Base-by-base conservation (phyloP, 1,140 invertebrate species). In the Maconellicoccus hirsutus region DNA sequence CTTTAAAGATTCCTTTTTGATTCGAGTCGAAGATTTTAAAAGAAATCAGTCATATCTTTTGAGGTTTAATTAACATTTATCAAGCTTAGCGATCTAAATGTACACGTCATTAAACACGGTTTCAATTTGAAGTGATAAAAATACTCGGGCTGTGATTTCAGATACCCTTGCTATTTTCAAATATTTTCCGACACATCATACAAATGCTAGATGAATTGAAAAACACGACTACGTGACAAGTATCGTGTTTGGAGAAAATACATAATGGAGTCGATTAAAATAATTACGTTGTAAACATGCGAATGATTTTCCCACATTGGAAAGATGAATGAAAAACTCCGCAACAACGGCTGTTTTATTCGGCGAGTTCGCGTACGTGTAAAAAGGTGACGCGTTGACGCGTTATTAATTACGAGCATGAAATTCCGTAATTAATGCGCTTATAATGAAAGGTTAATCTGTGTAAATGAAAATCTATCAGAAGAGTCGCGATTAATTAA, bases 361-460 rank as follows among this genome's bases (percentile, higher is more conserved):
- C 12, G 29, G 29, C n/a, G n/a, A n/a, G n/a, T n/a, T n/a, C n/a
- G n/a, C n/a, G 29, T 33, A 33, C 4, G 29, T 33, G 12, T 33
- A 52, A 52, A 19, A 52, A 52, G 42, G 42, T 52, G 42, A 33
- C 29, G 42, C 16, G 42, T 52, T 52, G 42, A 52, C 42, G 16
- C 42, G 42, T 52, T 52, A 52, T 52, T 52, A 52, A 52, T 52
- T 52, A 52, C 42, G 16, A 16, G 42, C 42, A 52, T 19, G 42
- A 52, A 52, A 52, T 52, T 52, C 16, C 6, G n/a, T 52, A 52
- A 52, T 52, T 52, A 52, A 52, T 52, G 42, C 42, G 42, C 42
- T 52, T 52, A 52, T 52, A 52, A 52, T 52, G n/a, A 16, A 52
- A 52, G 42, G 42, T 52, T 52, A 52, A 52, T 52, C 42, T 52